phyloP scores from a whole-genome alignment of 2,888 invertebrate species.

The Tethea ocularis region DNA sequence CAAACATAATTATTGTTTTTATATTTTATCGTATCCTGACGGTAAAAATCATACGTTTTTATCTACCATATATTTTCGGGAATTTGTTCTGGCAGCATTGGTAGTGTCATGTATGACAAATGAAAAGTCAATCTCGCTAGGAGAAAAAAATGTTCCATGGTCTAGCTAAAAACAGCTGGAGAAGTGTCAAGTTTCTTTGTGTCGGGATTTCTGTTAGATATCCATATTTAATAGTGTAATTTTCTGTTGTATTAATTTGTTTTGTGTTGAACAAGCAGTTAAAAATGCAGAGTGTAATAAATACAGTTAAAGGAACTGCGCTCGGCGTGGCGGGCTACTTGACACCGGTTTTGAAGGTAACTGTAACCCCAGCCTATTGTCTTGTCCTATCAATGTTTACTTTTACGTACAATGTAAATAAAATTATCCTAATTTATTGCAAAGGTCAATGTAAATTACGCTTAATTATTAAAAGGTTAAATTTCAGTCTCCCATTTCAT shows the following conservation, averaged over 20 bases:
- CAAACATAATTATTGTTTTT: too few relatives aligned
- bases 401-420: background rate
- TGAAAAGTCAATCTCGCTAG: too few relatives aligned
- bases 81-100: too few relatives aligned
- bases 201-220: background rate
- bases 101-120: too few relatives aligned
- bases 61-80: too few relatives aligned
- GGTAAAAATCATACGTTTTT: too few relatives aligned
- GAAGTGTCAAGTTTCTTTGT: background rate
- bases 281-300: constrained; percentile 97
- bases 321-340: constrained; percentile 97
- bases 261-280: constrained; percentile 3
- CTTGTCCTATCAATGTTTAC: background rate
- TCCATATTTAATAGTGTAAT: constrained; percentile 16
- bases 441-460: background rate
- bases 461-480: constrained; percentile 4
- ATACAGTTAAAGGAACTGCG: constrained; percentile 97
- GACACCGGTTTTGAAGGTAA: constrained; percentile 97
- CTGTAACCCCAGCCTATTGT: constrained; percentile 22
- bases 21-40: too few relatives aligned
- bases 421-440: background rate
- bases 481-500: constrained; percentile 12
- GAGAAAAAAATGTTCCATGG: too few relatives aligned
- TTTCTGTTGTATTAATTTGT: constrained; percentile 8
- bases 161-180: background rate